Evolutionary conservation across 2,888 invertebrate species (phyloP).

Genomic region (Cephus nigrinus): DNA sequence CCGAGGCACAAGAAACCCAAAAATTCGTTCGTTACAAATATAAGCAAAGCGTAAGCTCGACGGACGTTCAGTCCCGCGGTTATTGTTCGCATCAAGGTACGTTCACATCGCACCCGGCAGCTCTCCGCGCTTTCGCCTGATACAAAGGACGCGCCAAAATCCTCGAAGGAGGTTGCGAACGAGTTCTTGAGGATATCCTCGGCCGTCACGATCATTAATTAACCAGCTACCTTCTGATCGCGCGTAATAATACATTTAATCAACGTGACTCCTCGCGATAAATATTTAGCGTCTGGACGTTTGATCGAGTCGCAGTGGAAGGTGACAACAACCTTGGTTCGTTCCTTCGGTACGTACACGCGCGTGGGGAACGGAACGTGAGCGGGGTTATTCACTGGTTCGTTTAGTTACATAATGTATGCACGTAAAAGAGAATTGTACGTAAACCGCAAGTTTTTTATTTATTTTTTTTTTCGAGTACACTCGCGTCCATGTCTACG

Average conservation of each 20-base stretch:
- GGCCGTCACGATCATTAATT: no score
- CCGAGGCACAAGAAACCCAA: background rate
- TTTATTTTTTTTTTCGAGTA: no score
- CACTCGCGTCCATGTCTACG: no score
- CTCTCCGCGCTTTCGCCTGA: background rate
- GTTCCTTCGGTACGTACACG: background rate
- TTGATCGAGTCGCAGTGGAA: constrained; percentile 17
- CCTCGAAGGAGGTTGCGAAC: no score
- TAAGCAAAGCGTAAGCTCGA: no score
- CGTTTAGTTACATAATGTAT: background rate
- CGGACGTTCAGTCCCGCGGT: background rate
- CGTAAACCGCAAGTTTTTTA: no score
- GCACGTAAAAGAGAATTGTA: no score
- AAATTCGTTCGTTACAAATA: no score
- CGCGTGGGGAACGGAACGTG: background rate
- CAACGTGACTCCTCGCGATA: no score
- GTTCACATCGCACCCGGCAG: constrained; percentile 8
- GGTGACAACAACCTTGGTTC: background rate
- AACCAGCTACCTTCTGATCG: constrained; percentile 11
- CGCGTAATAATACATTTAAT: constrained; percentile 11
- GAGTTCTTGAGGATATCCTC: no score
- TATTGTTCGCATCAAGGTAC: constrained; percentile 13
- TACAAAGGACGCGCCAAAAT: no score
- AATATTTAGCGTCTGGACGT: no score
- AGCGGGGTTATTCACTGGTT: constrained; percentile 2